These are phyloP conservation scores for Chelonia mydas DNA, from an alignment of 2,797 vertebrate species.

Conservation along the genomic window DNA sequence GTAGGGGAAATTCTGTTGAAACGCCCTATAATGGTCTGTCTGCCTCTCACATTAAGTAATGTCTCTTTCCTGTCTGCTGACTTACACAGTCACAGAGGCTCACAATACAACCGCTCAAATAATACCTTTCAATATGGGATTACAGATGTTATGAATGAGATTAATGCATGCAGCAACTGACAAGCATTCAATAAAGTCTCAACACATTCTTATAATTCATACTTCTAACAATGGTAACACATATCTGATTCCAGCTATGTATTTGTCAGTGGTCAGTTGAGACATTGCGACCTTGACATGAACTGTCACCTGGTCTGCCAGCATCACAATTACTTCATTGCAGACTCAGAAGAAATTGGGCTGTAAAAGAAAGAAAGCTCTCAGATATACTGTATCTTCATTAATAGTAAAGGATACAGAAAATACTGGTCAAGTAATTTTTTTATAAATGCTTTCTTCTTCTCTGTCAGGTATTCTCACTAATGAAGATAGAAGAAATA, in stretches of 20 bases:
- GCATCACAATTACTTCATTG: neutral
- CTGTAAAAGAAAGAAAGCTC: neutral
- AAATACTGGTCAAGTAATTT: neutral
- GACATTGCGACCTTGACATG: neutral
- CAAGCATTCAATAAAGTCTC: neutral
- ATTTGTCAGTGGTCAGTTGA: neutral
- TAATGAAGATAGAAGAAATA: neutral
- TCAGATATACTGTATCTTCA: neutral
- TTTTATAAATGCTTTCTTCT: neutral
- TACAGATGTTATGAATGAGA: neutral
- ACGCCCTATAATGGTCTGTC: too few species aligned
- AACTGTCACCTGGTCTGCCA: neutral
- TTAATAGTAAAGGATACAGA: neutral
- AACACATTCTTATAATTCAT: neutral
- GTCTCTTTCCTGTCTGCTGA: neutral
- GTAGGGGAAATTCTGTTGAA: too few species aligned
- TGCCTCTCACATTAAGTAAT: neutral
- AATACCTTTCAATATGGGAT: neutral
- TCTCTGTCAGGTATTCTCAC: neutral
- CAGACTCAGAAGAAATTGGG: neutral
- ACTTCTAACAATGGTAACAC: neutral
- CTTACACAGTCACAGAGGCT: neutral
- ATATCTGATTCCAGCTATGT: neutral
- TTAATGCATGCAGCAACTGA: neutral
- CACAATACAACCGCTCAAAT: neutral